Percentiles rank a stretch among this genome's conserved stretches.
Evolutionary conservation across 2,888 invertebrate genomes (phyloP).

Genomic region (Ethmia dodecea): DNA sequence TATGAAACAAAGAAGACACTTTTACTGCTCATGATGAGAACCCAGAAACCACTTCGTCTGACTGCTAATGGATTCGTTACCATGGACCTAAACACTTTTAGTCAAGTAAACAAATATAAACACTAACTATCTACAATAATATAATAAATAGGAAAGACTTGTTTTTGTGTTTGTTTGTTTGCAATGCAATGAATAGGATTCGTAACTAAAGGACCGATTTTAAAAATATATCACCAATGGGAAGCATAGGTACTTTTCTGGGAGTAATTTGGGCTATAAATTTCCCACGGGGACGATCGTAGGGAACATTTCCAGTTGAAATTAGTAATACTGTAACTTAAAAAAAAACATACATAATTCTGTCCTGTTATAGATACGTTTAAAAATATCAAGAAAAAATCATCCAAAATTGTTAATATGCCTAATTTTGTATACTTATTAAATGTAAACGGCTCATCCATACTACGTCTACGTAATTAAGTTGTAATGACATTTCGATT

Average conservation of each 20-base stretch:
- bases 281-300: no score
- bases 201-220: not conserved
- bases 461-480: no score
- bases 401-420: no score
- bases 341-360: no score
- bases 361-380: no score
- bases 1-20: conserved; percentile 41
- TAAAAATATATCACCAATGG: not conserved
- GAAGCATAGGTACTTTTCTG: not conserved
- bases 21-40: conserved; percentile 44
- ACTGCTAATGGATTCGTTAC: conserved; percentile 50
- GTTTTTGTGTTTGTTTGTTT: not conserved
- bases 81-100: conserved; percentile 58
- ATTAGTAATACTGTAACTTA: no score
- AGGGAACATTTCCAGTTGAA: no score
- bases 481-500: no score
- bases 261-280: not conserved
- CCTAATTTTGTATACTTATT: no score
- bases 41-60: conserved; percentile 51
- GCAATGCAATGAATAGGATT: not conserved
- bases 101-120: conserved; percentile 39
- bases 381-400: no score
- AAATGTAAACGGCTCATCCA: no score
- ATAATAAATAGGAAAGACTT: not conserved
- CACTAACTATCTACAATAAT: not conserved